Conservation (phyloP, 1,140 invertebrate genomes). For the Drosophila arizonae region DNA sequence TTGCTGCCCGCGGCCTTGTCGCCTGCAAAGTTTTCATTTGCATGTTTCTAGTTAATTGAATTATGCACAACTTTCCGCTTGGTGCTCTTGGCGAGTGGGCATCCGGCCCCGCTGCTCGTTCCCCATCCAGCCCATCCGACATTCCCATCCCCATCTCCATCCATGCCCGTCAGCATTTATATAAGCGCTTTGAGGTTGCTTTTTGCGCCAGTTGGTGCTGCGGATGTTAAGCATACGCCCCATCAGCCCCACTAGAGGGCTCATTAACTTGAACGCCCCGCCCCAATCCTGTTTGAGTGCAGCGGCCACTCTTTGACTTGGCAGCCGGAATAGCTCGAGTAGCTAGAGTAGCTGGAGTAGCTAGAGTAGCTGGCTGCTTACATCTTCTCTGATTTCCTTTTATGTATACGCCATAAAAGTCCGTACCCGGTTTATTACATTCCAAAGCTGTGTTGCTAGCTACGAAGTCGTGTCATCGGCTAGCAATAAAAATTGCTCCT, state of each 20-base stretch:
- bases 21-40: conserved; percentile 74
- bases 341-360: background rate
- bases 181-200: conserved; percentile 70
- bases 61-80: conserved; percentile 76
- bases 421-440: conserved; percentile 71
- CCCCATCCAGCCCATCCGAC: background rate
- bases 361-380: conserved; percentile 36
- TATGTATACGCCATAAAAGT: conserved; percentile 70
- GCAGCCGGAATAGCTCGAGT: conserved; percentile 3
- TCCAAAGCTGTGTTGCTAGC: conserved; percentile 51
- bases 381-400: conserved; percentile 64
- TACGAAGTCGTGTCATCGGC: conserved; percentile 41
- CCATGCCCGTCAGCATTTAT: conserved; percentile 44
- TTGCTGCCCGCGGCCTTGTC: conserved; percentile 43
- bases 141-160: background rate
- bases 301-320: conserved; percentile 26
- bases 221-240: conserved; percentile 45
- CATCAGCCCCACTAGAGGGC: conserved; percentile 1
- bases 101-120: background rate
- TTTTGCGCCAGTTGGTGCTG: conserved; percentile 19
- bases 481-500: conserved; percentile 44
- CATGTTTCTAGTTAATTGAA: conserved; percentile 80
- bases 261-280: background rate
- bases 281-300: background rate
- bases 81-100: conserved; percentile 41